Evolutionary conservation across 2,113 vertebrate species (phyloP), one percentile per base, ranked within the genome.

Genomic region (Stigmatopora argus): DNA sequence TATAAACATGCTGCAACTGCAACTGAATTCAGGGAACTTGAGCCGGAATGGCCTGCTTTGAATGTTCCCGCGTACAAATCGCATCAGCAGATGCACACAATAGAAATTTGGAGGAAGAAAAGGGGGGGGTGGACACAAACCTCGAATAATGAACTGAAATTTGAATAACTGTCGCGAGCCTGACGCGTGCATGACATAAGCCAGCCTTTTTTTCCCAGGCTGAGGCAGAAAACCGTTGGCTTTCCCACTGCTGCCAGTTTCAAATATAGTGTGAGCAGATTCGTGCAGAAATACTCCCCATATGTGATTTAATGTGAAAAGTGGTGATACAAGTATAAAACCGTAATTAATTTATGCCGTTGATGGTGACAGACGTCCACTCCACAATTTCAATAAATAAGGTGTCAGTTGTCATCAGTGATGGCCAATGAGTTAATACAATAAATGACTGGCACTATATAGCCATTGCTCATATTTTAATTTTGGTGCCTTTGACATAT

Each of bases 81-180:
- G 18, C 75, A 58, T 80, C 82, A 86, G 78, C 91, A 92, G 90
- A 87, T 90, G 91, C 52, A 46, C 1, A 90, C 86, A 90, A 89
- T 77, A 67, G 82, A 80, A 34, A 23, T 21, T 53, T 7, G 53
- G 34, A 18, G 34, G 57, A 17, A 26, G 56, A 31, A 9, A 31
- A 38, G 18, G 38, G n/a, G 35, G 58, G 13, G 53, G 17, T 17
- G 34, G 73, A 67, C 62, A 78, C 80, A 76, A 57, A 74, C 83
- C 62, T 67, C 82, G 72, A 81, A 83, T 88, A 85, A 90, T 82
- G 67, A 75, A 80, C 76, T 52, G 41, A 69, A 73, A 91, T 92
- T 91, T 91, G 89, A 92, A 92, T 92, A 92, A 92, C 91, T 90
- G 91, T 87, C 90, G 84, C 87, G 86, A 75, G 85, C 69, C 82